These are phyloP conservation scores for Laspeyria flexula DNA, from an alignment of 2,888 invertebrate genomes.

Conservation along the genomic window DNA sequence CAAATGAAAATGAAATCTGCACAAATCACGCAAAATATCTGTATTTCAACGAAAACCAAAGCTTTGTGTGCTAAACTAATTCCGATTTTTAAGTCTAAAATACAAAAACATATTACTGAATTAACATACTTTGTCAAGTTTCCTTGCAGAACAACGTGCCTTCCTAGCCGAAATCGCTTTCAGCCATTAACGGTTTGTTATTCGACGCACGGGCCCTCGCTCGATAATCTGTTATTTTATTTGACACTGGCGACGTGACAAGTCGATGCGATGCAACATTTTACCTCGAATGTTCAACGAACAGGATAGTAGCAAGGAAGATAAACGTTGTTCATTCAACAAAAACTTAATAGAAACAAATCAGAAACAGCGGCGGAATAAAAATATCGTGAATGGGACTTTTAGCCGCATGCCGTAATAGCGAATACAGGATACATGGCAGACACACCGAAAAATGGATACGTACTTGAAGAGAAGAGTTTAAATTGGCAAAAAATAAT, in stretches of 20 bases:
- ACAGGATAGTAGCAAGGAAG: neutral
- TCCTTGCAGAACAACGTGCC: slow-evolving; percentile 53
- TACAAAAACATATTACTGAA: slow-evolving; percentile 48
- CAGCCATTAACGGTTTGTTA: slow-evolving; percentile 58
- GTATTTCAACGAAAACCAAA: no score
- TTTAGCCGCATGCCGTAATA: slow-evolving; percentile 3
- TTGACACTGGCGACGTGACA: slow-evolving; percentile 33
- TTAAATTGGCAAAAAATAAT: no score
- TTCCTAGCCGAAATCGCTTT: slow-evolving; percentile 54
- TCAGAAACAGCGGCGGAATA: slow-evolving; percentile 13
- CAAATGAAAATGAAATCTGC: no score
- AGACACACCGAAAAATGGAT: slow-evolving; percentile 8
- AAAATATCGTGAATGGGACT: slow-evolving; percentile 8
- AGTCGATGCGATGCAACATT: slow-evolving; percentile 52
- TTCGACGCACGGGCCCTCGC: slow-evolving; percentile 57
- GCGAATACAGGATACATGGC: neutral
- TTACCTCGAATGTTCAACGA: slow-evolving; percentile 40
- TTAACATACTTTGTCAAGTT: slow-evolving; percentile 58
- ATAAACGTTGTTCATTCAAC: slow-evolving; percentile 13
- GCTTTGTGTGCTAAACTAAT: no score
- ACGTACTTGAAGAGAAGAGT: neutral
- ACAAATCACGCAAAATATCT: no score
- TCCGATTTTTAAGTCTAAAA: slow-evolving; percentile 29
- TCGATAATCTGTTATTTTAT: slow-evolving; percentile 74
- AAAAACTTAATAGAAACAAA: slow-evolving; percentile 20